phyloP scores from a whole-genome alignment of 2,797 vertebrate species.

The Masticophis lateralis region DNA sequence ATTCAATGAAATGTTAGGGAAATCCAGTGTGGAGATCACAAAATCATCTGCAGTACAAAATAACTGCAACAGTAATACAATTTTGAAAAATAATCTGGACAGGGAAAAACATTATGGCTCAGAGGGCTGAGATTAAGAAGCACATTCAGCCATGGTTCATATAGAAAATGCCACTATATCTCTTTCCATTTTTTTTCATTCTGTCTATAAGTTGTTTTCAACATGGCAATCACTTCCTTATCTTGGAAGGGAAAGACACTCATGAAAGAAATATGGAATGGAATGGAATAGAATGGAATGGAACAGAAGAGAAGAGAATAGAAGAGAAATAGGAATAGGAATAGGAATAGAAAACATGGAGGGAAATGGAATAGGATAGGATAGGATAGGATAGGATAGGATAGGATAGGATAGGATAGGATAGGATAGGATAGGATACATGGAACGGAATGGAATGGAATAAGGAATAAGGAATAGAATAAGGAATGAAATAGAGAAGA shows the following conservation, averaged over 20 bases:
- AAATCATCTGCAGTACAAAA: constrained; percentile 50
- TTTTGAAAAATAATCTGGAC: constrained; percentile 47
- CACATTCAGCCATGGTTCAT: constrained; percentile 54
- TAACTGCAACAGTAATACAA: background rate
- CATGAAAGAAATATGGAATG: constrained; percentile 23
- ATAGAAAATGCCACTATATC: constrained; percentile 51
- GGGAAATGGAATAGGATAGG: too few species aligned
- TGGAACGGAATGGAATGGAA: too few species aligned
- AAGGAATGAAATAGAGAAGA: too few species aligned
- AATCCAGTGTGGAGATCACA: constrained; percentile 56
- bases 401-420: too few species aligned
- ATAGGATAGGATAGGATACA: too few species aligned
- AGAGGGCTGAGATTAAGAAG: constrained; percentile 35
- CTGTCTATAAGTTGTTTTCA: constrained; percentile 51
- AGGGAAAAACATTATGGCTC: constrained; percentile 24
- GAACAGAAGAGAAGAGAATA: too few species aligned
- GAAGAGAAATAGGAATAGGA: too few species aligned
- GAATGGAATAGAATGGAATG: too few species aligned
- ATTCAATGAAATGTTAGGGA: constrained; percentile 57
- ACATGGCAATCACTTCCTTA: constrained; percentile 49
- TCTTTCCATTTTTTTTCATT: constrained; percentile 43
- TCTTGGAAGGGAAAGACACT: constrained; percentile 39
- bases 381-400: too few species aligned
- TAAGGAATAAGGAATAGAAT: too few species aligned
- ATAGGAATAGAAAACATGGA: too few species aligned